These are phyloP conservation scores for Chlorocebus sabaeus DNA, from an alignment of 2,113 vertebrate species.

Conservation along the genomic window DNA sequence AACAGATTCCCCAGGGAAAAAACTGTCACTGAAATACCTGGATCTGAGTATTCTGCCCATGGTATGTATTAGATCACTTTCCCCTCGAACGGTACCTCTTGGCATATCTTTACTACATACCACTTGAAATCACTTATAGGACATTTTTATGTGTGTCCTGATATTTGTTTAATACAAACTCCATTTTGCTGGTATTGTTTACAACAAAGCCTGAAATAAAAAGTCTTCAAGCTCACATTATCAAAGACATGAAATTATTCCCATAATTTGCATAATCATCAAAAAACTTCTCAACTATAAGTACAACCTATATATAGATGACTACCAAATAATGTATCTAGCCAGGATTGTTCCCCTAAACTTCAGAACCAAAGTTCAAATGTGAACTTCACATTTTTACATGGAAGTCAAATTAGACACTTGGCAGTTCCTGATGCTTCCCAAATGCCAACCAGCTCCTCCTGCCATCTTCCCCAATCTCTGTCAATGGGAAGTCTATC, in stretches of 20 bases:
- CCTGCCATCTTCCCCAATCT: neutral
- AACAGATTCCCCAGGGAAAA: neutral
- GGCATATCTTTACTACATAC: neutral
- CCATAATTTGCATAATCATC: neutral
- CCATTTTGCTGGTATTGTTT: neutral
- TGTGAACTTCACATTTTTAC: neutral
- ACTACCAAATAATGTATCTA: neutral
- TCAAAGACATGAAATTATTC: conserved; percentile 12
- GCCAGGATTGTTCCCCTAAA: neutral
- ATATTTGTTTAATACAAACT: neutral
- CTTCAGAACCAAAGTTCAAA: neutral
- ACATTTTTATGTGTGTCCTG: neutral
- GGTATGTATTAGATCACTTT: neutral
- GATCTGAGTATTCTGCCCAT: neutral
- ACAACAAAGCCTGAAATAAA: conserved; percentile 22
- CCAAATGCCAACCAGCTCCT: neutral
- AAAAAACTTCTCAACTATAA: neutral
- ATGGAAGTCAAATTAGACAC: neutral
- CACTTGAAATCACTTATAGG: neutral
- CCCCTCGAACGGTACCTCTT: neutral
- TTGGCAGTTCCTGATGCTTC: neutral
- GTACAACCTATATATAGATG: neutral
- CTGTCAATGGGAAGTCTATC: neutral
- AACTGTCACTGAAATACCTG: neutral
- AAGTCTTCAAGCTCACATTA: neutral